These are phyloP conservation scores for Scophthalmus maximus DNA, from an alignment of 2,113 vertebrate species.

Conservation along the genomic window DNA sequence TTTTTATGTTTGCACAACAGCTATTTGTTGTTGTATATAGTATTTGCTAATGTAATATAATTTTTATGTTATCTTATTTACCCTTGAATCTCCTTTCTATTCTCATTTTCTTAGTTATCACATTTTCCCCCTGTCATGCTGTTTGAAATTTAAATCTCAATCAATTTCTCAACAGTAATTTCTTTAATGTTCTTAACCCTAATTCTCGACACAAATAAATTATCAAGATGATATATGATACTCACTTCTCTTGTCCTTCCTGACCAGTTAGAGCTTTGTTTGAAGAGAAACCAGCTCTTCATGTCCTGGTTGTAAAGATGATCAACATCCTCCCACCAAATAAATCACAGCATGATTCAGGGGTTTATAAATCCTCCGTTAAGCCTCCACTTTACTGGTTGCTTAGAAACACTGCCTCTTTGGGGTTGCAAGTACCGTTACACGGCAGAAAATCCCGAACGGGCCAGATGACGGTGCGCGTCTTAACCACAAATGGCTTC, in stretches of 20 bases:
- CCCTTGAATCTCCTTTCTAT: too few species aligned
- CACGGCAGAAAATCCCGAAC: conserved; percentile 27
- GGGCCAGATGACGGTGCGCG: conserved; percentile 38
- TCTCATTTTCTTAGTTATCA: too few species aligned
- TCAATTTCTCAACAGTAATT: too few species aligned
- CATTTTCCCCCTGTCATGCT: too few species aligned
- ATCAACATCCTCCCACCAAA: conserved; percentile 34
- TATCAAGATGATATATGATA: too few species aligned
- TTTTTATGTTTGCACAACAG: too few species aligned
- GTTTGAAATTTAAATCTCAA: too few species aligned
- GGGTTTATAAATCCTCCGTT: conserved; percentile 69
- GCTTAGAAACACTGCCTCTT: conserved; percentile 75
- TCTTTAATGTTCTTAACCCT: too few species aligned
- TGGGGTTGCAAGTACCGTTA: conserved; percentile 67
- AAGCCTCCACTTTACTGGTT: conserved; percentile 72
- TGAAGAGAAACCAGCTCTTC: conserved; percentile 26
- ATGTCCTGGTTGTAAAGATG: conserved; percentile 54
- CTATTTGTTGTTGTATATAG: too few species aligned
- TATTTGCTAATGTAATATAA: too few species aligned
- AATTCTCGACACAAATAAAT: too few species aligned
- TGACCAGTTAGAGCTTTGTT: conserved; percentile 21
- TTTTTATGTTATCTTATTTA: too few species aligned
- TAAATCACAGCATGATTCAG: conserved; percentile 54
- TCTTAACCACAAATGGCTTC: conserved; percentile 35
- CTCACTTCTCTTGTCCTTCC: conserved; percentile 38